A percentile compares a stretch with the other conserved stretches of the same genome.
Conservation (phyloP, 2,797 vertebrate species). For the Yasuhikotakia modesta region DNA sequence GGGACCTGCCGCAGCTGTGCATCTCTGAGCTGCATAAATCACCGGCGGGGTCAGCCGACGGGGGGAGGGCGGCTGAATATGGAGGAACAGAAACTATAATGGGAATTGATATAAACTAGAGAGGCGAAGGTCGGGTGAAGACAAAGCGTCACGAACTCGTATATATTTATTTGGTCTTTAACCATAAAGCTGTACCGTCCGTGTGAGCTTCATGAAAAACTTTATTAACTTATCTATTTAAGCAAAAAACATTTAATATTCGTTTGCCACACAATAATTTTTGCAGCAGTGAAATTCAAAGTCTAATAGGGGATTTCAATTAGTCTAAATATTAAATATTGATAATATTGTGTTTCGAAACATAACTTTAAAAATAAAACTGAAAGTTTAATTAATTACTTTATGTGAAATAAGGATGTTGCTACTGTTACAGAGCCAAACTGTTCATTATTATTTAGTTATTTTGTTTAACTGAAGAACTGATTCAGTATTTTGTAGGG, state of each 20-base stretch:
- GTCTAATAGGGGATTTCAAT: too few relatives aligned
- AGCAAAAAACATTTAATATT: background rate
- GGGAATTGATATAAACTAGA: constrained; percentile 58
- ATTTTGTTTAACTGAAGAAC: background rate
- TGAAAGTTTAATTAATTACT: too few relatives aligned
- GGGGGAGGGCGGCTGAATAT: constrained; percentile 61
- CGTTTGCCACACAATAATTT: too few relatives aligned
- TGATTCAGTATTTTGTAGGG: background rate
- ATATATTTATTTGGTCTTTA: constrained; percentile 38
- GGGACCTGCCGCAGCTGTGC: constrained; percentile 81
- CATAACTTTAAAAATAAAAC: too few relatives aligned
- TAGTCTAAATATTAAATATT: too few relatives aligned
- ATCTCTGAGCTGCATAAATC: constrained; percentile 82
- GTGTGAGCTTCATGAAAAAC: background rate
- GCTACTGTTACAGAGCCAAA: background rate
- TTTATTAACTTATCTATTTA: too few relatives aligned
- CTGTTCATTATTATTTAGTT: background rate
- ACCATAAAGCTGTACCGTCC: too few relatives aligned
- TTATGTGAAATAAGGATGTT: background rate
- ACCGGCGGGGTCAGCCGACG: constrained; percentile 67
- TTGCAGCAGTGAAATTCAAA: too few relatives aligned
- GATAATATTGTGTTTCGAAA: too few relatives aligned
- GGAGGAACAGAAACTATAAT: constrained; percentile 62
- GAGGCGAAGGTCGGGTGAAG: constrained; percentile 50
- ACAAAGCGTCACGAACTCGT: constrained; percentile 40